Percentiles rank a stretch among this genome's conserved stretches.
Conservation (phyloP, 2,113 vertebrate genomes). For the Prinia subflava region DNA sequence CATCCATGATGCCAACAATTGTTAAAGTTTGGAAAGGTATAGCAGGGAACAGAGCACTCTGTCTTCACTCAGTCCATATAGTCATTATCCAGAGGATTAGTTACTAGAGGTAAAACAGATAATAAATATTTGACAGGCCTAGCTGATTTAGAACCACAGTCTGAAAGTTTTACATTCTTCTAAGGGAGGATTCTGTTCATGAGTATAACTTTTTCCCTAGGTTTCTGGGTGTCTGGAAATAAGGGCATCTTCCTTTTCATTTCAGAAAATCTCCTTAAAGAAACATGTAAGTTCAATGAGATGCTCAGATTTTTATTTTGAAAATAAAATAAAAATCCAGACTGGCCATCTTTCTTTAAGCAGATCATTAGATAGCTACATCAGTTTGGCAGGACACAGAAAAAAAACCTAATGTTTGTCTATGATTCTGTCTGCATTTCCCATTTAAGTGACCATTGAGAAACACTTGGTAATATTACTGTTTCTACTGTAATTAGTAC, state of each 20-base stretch:
- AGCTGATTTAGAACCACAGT: background rate
- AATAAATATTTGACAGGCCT: background rate
- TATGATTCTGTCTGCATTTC: background rate
- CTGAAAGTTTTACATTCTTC: background rate
- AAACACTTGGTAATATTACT: background rate
- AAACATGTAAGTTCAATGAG: background rate
- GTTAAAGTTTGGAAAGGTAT: background rate
- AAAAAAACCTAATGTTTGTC: background rate
- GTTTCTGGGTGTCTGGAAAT: background rate
- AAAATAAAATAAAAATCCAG: background rate
- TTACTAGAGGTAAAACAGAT: background rate
- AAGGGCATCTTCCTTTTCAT: background rate
- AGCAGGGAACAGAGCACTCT: background rate
- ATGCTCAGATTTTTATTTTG: background rate
- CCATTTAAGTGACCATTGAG: background rate
- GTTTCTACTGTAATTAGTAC: background rate
- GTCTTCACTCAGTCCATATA: background rate
- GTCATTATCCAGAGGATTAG: background rate
- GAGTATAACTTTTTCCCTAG: background rate
- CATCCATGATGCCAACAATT: background rate
- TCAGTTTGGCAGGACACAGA: background rate
- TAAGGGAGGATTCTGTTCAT: background rate
- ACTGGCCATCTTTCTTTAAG: background rate
- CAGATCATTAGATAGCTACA: background rate
- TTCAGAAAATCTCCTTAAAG: background rate